Evolutionary conservation across 2,888 invertebrate genomes (phyloP), one percentile per base, ranked within the genome.

Genomic region (Linyphia triangularis): DNA sequence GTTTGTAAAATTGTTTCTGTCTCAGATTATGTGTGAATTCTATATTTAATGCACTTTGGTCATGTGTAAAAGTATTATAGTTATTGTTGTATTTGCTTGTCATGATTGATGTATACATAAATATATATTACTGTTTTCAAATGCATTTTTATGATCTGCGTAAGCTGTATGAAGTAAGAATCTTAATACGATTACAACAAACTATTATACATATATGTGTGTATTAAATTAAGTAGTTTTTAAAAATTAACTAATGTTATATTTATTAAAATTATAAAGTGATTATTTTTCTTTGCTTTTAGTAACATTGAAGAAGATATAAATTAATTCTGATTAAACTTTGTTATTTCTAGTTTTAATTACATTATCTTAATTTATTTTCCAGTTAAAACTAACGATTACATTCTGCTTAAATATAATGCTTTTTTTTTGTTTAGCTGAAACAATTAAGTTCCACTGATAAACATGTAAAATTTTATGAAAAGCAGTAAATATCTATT

Each of bases 51-150:
- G 78, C 61, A 78, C 78, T 85, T 43, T 65, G 65, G 40, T 69
- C 37, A 40, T 78, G 69, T 85, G 51, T 61, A 43, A 70, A 85
- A 70, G 28, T 30, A 63, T 13, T 61, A 70, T 78, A 78, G 67
- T 85, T 85, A 78, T 61, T 79, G 78, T 73, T 70, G 81, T 84
- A 67, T 75, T 84, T 84, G 59, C 69, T 33, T 84, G 84, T 84
- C 67, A 57, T 69, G 37, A 84, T 67, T 84, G 28, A 79, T 61
- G 40, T 77, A 77, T 77, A 33, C 40, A 63, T 75, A 61, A 33
- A 77, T 77, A 26, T 61, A 84, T 82, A 72, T 61, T 70, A 57
- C 37, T 77, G 69, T 84, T 84, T 84, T 82, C 24, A 61, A 28
- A 57, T 81, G 67, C 57, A 81, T 69, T 77, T 77, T 40, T 77